These are phyloP conservation scores for Tichodroma muraria DNA, from an alignment of 2,113 vertebrate species.

Conservation along the genomic window DNA sequence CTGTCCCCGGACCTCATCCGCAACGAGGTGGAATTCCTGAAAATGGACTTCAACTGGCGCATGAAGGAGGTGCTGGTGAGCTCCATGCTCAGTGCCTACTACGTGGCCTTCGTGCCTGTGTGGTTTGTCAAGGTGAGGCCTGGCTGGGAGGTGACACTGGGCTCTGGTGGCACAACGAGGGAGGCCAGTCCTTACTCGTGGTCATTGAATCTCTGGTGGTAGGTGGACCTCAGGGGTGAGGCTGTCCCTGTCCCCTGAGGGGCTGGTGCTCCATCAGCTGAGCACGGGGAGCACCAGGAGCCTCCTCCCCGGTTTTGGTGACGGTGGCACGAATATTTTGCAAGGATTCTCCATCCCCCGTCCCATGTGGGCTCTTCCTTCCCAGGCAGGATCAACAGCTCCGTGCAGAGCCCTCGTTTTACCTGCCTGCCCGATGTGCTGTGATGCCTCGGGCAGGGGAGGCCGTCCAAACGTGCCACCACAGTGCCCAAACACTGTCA, in stretches of 20 bases:
- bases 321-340: fast-evolving
- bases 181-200: fast-evolving
- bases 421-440: neutral
- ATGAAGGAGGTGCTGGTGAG: constrained; percentile 98
- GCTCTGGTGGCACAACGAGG: fast-evolving
- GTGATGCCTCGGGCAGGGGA: neutral
- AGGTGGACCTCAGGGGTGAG: neutral
- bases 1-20: constrained; percentile 95
- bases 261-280: neutral
- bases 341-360: neutral
- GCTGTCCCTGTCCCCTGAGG: neutral
- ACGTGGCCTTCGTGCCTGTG: constrained; percentile 95
- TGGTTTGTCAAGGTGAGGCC: constrained; percentile 95
- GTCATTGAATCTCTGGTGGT: fast-evolving
- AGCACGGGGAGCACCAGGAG: neutral
- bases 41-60: constrained; percentile 97
- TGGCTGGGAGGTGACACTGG: neutral
- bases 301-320: neutral
- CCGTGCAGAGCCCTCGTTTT: fast-evolving
- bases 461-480: neutral
- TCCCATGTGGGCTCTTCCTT: neutral
- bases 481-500: neutral
- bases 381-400: neutral
- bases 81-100: constrained; percentile 98
- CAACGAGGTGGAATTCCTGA: constrained; percentile 93